A percentile compares a stretch with the other conserved stretches of the same genome.
phyloP scores from a whole-genome alignment of 2,888 invertebrate genomes.

The Ophion ventricosus region DNA sequence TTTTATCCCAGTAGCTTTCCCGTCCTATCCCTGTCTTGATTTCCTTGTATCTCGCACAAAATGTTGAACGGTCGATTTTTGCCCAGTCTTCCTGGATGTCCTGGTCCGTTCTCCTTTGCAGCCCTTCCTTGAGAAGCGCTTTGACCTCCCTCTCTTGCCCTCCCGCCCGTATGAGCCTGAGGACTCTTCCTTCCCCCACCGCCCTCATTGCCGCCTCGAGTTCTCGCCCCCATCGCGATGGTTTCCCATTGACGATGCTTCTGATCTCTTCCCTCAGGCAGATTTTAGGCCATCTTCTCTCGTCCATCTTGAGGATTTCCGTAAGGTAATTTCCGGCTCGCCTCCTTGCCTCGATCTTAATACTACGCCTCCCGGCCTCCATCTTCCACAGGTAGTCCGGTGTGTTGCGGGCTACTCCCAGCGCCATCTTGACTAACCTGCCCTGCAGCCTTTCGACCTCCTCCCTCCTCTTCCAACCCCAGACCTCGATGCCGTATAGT shows the following conservation, averaged over 20 bases:
- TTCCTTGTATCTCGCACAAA: not conserved
- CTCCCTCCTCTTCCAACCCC: not conserved
- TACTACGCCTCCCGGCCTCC: not conserved
- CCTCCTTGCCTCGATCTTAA: not conserved
- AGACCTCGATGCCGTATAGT: not conserved
- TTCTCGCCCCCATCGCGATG: not conserved
- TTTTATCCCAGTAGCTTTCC: not conserved
- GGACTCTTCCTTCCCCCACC: not conserved
- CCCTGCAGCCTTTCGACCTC: not conserved
- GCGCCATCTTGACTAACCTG: not conserved
- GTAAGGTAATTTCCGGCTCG: not conserved
- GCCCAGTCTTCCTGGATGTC: no score
- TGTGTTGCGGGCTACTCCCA: not conserved
- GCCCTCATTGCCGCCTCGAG: not conserved
- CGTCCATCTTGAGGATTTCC: not conserved
- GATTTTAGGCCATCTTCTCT: not conserved
- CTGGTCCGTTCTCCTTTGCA: no score
- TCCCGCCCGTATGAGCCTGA: not conserved
- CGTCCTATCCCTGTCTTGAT: not conserved
- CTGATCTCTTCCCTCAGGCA: not conserved
- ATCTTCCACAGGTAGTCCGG: not conserved
- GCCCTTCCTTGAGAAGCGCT: no score
- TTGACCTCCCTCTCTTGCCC: not conserved
- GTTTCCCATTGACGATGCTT: not conserved
- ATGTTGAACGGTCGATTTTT: no score